Percentiles rank a stretch among this genome's conserved stretches.
phyloP scores from a whole-genome alignment of 2,113 vertebrate species.

The Gopherus evgoodei region DNA sequence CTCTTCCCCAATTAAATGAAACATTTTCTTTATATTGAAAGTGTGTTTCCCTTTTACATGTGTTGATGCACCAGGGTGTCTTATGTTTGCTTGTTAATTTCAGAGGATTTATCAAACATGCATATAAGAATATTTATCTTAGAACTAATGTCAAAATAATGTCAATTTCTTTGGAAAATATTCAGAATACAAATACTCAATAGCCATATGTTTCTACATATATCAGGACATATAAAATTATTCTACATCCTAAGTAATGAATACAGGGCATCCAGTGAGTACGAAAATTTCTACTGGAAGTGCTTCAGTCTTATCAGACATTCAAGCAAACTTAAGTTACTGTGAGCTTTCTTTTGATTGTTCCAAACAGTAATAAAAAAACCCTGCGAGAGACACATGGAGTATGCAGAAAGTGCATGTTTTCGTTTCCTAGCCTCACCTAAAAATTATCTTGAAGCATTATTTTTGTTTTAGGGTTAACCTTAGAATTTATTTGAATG shows the following conservation, averaged over 20 bases:
- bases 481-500: not conserved
- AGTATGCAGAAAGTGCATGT: not conserved
- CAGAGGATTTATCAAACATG: not conserved
- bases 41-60: not conserved
- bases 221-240: not conserved
- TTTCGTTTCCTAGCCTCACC: not conserved
- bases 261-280: not conserved
- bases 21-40: not conserved
- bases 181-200: not conserved
- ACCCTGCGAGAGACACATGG: not conserved
- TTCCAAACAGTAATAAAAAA: not conserved
- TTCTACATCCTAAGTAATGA: not conserved
- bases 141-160: not conserved
- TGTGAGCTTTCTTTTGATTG: not conserved
- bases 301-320: not conserved
- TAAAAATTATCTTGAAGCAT: not conserved
- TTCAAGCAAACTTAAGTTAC: not conserved
- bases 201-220: not conserved
- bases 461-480: not conserved
- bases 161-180: not conserved
- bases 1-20: too few relatives aligned
- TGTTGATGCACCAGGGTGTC: not conserved
- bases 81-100: not conserved
- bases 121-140: not conserved
- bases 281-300: constrained; percentile 17